phyloP scores from a whole-genome alignment of 2,888 invertebrate species.

The Galerucella calmariensis region DNA sequence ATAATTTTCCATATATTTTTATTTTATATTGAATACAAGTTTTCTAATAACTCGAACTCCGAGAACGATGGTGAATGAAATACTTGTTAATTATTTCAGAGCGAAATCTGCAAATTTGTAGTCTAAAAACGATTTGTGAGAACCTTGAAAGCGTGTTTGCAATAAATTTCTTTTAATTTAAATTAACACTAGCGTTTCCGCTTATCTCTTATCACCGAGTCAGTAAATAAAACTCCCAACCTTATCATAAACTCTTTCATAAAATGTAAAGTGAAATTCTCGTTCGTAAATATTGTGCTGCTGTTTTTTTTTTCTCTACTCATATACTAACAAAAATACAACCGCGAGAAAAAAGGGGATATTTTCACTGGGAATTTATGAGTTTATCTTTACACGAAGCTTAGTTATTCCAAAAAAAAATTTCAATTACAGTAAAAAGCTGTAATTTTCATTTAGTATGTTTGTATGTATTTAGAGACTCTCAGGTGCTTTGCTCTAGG shows the following conservation, averaged over 20 bases:
- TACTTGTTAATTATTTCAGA: slow-evolving; percentile 11
- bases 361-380: background rate
- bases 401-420: background rate
- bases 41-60: background rate
- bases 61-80: slow-evolving; percentile 5
- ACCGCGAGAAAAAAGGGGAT: background rate
- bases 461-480: too few relatives aligned
- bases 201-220: slow-evolving; percentile 38
- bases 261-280: slow-evolving; percentile 23
- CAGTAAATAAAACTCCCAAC: slow-evolving; percentile 21
- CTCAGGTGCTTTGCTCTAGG: too few relatives aligned
- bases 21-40: too few relatives aligned
- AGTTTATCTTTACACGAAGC: background rate
- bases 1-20: too few relatives aligned
- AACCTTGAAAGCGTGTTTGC: slow-evolving; percentile 17
- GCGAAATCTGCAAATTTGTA: slow-evolving; percentile 1
- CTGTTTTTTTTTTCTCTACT: background rate
- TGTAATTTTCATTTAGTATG: too few relatives aligned
- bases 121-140: slow-evolving; percentile 16
- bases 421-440: too few relatives aligned
- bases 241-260: background rate
- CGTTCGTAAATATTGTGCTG: slow-evolving; percentile 20
- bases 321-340: background rate
- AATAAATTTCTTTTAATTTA: slow-evolving; percentile 38
- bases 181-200: slow-evolving; percentile 39